Evolutionary conservation across 2,113 vertebrate species (phyloP), one percentile per base, ranked within the genome.

Genomic region (Gopherus flavomarginatus): DNA sequence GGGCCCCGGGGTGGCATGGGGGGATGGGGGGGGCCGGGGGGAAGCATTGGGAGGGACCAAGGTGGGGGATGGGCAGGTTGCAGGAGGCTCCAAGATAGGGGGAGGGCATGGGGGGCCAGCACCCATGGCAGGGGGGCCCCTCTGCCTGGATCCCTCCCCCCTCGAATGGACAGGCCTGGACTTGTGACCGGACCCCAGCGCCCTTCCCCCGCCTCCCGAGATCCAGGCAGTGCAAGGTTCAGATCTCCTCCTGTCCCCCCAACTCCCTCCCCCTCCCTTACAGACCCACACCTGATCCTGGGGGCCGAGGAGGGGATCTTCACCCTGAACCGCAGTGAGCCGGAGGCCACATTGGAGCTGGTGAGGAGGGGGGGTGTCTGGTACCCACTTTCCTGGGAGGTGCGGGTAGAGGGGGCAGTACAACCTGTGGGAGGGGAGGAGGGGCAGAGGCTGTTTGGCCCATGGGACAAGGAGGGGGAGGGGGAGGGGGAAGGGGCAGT

Each of bases 221-320:
- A 10, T 27, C 10, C 11, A 26, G 24, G 57, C 57, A 59, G 26
- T 29, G 26, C 27, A 12, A 47, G 19, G 26, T 69, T 50, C 50
- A 31, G 6, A 31, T 52, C 29, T 49, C 21, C 65, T 22, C 81
- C 24, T 12, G 5, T 52, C 50, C n/a, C 65, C 24, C n/a, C 1
- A 12, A 62, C 3, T 14, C 29, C 62, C 14, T 17, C 47, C 13
- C 84, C 78, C 85, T 82, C 27, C 22, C 49, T 49, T 52, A 27
- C 95, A 99, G 99, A 99, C 75, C 98, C 98, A 44, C 98, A 99
- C 90, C 97, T 99, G 92, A 99, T 99, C 88, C 97, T 99, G 89
- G 99, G 98, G 8, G 98, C 99, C 0, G 99, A 99, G 56, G 99
- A 99, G 86, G 99, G 99, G 2, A 99, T 99, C 91, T 99, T 99